These are phyloP conservation scores for Standfussiana lucernea DNA, from an alignment of 2,888 invertebrate species.

Conservation along the genomic window DNA sequence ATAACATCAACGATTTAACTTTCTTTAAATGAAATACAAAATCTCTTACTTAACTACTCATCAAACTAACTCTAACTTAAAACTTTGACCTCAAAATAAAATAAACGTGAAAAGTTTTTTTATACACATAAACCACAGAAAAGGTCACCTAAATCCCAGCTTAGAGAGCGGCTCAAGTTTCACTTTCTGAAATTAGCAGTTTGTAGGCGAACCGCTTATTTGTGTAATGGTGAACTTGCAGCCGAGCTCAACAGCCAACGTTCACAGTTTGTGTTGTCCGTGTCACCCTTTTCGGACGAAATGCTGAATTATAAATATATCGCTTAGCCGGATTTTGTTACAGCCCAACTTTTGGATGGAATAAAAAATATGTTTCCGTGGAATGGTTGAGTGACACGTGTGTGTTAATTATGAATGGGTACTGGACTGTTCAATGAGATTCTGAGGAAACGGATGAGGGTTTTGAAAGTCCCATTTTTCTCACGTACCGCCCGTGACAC, in stretches of 20 bases:
- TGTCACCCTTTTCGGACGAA: constrained; percentile 50
- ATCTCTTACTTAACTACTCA: background rate
- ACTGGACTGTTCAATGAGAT: background rate
- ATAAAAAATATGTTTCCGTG: constrained; percentile 47
- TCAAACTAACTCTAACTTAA: background rate
- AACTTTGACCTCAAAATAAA: background rate
- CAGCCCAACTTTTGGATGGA: constrained; percentile 46
- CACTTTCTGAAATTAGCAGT: constrained; percentile 78
- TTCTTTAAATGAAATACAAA: background rate
- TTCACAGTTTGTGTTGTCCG: constrained; percentile 46
- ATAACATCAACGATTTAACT: background rate
- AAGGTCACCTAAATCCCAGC: constrained; percentile 66
- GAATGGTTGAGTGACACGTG: constrained; percentile 37
- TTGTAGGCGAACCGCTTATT: constrained; percentile 72
- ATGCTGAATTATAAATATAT: constrained; percentile 58
- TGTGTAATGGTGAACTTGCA: constrained; percentile 68
- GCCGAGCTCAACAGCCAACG: constrained; percentile 9
- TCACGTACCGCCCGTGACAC: no score
- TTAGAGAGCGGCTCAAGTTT: constrained; percentile 69
- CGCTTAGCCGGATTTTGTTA: constrained; percentile 43
- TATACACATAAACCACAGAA: constrained; percentile 39
- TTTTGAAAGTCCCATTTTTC: no score
- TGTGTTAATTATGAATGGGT: constrained; percentile 28
- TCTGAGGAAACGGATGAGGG: background rate
- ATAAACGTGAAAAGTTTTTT: constrained; percentile 16